Conservation (phyloP, 2,797 vertebrate species). For the Hydrocynus forskahlii region DNA sequence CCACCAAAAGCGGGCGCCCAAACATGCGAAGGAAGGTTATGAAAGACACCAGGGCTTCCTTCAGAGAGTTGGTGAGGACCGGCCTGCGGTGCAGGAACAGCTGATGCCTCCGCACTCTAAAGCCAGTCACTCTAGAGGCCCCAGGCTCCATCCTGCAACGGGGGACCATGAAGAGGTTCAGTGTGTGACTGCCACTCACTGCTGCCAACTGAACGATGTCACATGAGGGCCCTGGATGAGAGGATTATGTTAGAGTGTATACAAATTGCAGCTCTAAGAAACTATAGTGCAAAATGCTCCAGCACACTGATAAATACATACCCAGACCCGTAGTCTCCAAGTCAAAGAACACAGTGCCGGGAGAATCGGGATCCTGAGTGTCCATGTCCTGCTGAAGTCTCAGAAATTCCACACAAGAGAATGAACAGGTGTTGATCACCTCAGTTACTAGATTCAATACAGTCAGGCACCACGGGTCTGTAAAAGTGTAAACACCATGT, state of each 20-base stretch:
- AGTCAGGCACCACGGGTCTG: not conserved
- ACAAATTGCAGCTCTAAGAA: not conserved
- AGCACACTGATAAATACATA: constrained; percentile 45
- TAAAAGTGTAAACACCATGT: not conserved
- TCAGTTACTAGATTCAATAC: not conserved
- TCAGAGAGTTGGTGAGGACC: constrained; percentile 71
- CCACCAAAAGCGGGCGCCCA: constrained; percentile 66
- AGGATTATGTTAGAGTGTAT: not conserved
- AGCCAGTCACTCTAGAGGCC: constrained; percentile 72
- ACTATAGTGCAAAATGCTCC: not conserved
- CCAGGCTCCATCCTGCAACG: constrained; percentile 66
- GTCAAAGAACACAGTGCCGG: constrained; percentile 75
- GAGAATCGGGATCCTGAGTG: not conserved
- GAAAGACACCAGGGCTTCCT: constrained; percentile 74
- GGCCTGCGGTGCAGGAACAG: constrained; percentile 69
- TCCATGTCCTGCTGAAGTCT: constrained; percentile 19
- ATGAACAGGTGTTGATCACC: not conserved
- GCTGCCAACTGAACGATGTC: constrained; percentile 80
- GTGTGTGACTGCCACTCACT: constrained; percentile 71
- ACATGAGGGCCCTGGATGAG: constrained; percentile 65
- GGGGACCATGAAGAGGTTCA: constrained; percentile 77
- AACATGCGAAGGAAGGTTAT: constrained; percentile 76
- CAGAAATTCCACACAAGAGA: not conserved
- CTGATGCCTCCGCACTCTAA: constrained; percentile 65
- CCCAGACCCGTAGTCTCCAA: constrained; percentile 79